Conservation (phyloP, 1,140 invertebrate genomes). For the Himalopsyche phryganea region DNA sequence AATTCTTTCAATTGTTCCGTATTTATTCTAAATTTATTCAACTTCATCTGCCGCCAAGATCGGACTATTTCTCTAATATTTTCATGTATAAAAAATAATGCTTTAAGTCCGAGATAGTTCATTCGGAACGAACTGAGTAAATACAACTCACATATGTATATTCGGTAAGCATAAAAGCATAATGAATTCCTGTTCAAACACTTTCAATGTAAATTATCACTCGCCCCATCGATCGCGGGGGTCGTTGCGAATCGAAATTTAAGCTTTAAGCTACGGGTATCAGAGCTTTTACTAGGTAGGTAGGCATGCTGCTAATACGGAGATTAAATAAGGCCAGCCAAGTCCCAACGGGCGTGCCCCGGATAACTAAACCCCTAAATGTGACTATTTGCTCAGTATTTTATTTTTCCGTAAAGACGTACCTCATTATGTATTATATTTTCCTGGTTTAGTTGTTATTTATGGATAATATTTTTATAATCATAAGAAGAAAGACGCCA, state of each 20-base stretch:
- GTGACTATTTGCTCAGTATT: neutral
- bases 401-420: neutral
- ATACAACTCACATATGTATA: slow-evolving; percentile 17
- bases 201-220: slow-evolving; percentile 32
- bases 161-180: slow-evolving; percentile 25
- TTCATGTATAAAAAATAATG: neutral
- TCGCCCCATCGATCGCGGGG: slow-evolving; percentile 28
- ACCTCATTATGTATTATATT: too few relatives aligned
- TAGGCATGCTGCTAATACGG: too few relatives aligned
- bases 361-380: slow-evolving; percentile 3
- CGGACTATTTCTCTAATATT: too few relatives aligned
- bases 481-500: too few relatives aligned
- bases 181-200: slow-evolving; percentile 33
- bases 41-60: too few relatives aligned
- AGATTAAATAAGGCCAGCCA: too few relatives aligned
- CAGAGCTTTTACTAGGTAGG: neutral
- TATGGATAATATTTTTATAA: too few relatives aligned
- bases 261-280: slow-evolving; percentile 4
- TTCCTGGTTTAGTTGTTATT: too few relatives aligned
- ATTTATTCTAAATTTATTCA: too few relatives aligned
- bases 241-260: slow-evolving; percentile 28
- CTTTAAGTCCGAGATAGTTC: slow-evolving; percentile 18
- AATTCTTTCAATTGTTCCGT: too few relatives aligned
- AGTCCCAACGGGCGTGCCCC: neutral
- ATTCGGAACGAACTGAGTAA: slow-evolving; percentile 20